Evolutionary conservation across 2,888 invertebrate genomes (phyloP), one percentile per base, ranked within the genome.

Genomic region (Epistrophe eligans): DNA sequence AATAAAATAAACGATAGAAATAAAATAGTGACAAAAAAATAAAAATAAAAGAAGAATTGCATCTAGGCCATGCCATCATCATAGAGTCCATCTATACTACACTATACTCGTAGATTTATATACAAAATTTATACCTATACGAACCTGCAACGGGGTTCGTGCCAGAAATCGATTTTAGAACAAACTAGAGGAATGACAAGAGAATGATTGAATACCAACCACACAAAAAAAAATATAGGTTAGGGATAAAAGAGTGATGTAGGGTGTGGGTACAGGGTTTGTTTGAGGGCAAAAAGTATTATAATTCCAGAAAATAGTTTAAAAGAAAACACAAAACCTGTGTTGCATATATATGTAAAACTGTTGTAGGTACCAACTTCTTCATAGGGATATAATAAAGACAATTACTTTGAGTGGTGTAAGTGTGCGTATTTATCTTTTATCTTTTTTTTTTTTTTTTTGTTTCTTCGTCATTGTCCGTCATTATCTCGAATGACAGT

Each of bases 111-210:
- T n/a, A n/a, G n/a, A 24, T 24, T 24, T 24, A 24, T 48, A 52
- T 77, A 70, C 11, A 45, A 43, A 48, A 32, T 19, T n/a, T 57
- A 40, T 24, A 40, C 24, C 11, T 28, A 66, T 11, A 67, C 19
- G 15, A 50, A 35, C 62, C 60, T 62, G 67, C 71, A 62, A 48
- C 60, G 77, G 71, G 79, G 71, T 79, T 48, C 45, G 45, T 77
- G 77, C 77, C 77, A 77, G 77, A 55, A 67, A 77, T 77, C 71
- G 79, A 79, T 79, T 79, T 79, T 77, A 60, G 48, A 76, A 24
- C 43, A 40, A 62, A 4, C 38, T 15, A 3, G 24, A 62, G 62
- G 77, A 15, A 62, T 71, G 77, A 62, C 71, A 71, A 55, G 62
- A 62, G 62, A 55, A 45, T 71, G 77, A 79, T 70, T 60, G 77